Base-by-base conservation (phyloP, 1,140 invertebrate species). In the Branchinecta lynchi region DNA sequence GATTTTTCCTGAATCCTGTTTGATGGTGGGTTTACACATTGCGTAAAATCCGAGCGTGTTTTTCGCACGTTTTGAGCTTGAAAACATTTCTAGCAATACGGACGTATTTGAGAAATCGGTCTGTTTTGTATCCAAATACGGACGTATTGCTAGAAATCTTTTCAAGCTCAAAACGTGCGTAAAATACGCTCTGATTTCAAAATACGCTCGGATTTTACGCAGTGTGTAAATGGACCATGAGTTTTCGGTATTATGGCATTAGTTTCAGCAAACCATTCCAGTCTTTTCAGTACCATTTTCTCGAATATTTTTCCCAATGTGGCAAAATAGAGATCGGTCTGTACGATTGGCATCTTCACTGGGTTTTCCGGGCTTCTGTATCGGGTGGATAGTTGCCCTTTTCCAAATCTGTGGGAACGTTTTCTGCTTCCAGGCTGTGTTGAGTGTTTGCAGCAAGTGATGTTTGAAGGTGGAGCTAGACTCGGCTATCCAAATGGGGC, bases 211-310 rank as follows among this genome's bases (percentile, higher is more conserved):
- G n/a, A n/a, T n/a, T n/a, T n/a, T n/a, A n/a, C n/a, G n/a, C n/a
- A n/a, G n/a, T n/a, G n/a, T n/a, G n/a, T n/a, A n/a, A n/a, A n/a
- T n/a, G n/a, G n/a, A n/a, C n/a, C n/a, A n/a, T n/a, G 51, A 3
- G 51, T 15, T 60, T 60, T 12, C 2, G 51, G 17, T 15, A 20
- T 12, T 12, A 60, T 12, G 51, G 2, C 17, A 60, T 60, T 60
- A 15, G 12, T 60, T 60, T 60, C 51, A 3, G 51, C 51, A 60
- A 60, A 60, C 51, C 51, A 60, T 60, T 60, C 51, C 51, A 60
- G 51, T 60, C 51, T 60, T 20, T 60, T 60, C 17, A 15, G 51
- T 12, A 20, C 17, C 17, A 60, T 3, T 20, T 60, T 60, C 17
- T 60, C 51, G 2, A 60, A 15, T 60, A 60, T 60, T 60, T 60